Percentiles rank a stretch among this genome's conserved stretches.
phyloP scores from a whole-genome alignment of 2,888 invertebrate species.

The Microplitis manilae region DNA sequence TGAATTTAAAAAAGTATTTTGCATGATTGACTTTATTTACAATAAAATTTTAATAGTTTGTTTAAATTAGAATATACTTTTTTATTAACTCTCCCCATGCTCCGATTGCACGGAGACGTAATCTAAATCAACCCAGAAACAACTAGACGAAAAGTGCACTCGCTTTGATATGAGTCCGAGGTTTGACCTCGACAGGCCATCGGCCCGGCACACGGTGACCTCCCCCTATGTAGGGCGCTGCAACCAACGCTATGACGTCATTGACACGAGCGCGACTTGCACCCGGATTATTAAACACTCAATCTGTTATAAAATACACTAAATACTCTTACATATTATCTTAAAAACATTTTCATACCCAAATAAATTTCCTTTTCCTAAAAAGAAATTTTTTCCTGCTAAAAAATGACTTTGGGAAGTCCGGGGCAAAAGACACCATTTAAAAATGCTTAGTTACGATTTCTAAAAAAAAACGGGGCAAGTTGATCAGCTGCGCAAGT shows the following conservation, averaged over 20 bases:
- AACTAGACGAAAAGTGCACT: conserved; percentile 64
- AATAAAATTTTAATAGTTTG: not conserved
- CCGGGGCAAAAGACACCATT: no score
- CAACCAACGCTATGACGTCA: conserved; percentile 70
- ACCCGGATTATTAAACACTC: conserved; percentile 45
- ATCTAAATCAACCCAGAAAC: conserved; percentile 64
- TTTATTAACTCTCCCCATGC: conserved; percentile 20
- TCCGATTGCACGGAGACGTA: conserved; percentile 52
- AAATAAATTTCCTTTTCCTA: no score
- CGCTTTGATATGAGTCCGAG: conserved; percentile 59
- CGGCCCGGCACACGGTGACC: conserved; percentile 71
- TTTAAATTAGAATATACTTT: conserved; percentile 4
- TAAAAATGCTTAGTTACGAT: no score
- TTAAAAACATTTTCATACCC: not conserved
- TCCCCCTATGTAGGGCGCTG: conserved; percentile 72
- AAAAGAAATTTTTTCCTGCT: no score
- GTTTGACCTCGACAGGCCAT: conserved; percentile 71
- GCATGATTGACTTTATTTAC: no score
- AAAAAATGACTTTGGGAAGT: no score
- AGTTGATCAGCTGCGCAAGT: no score
- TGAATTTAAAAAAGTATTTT: no score
- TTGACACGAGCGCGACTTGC: conserved; percentile 42
- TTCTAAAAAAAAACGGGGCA: no score
- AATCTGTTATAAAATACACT: conserved; percentile 60
- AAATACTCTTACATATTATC: not conserved